Conservation (phyloP, 2,113 vertebrate genomes). For the Haemorhous mexicanus region DNA sequence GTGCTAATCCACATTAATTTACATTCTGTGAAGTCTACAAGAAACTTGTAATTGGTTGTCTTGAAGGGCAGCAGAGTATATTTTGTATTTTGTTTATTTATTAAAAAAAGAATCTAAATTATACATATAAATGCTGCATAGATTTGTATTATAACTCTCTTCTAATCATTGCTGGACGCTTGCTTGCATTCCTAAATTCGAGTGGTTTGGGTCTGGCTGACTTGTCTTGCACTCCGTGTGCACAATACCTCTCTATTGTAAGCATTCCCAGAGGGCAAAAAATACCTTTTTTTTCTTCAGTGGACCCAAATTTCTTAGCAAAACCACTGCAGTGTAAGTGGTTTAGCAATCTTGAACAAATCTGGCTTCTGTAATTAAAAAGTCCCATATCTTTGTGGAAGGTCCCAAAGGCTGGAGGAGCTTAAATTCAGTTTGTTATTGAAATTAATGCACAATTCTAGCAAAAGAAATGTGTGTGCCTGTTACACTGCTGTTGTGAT, state of each 20-base stretch:
- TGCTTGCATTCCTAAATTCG: neutral
- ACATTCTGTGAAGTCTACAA: conserved; percentile 34
- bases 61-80: conserved; percentile 39
- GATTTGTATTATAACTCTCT: neutral
- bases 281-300: neutral
- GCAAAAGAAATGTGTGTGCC: neutral
- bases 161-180: neutral
- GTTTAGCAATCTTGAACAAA: neutral
- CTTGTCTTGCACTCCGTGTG: neutral
- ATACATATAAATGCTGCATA: conserved; percentile 8
- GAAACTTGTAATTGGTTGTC: conserved; percentile 48
- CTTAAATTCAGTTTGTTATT: neutral
- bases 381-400: neutral
- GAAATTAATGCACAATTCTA: neutral
- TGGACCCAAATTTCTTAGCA: neutral
- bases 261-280: neutral
- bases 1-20: conserved; percentile 33
- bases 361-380: conserved; percentile 2
- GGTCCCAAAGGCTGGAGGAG: neutral
- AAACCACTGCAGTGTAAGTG: neutral
- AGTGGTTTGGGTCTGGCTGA: neutral
- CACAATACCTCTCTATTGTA: neutral
- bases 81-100: conserved; percentile 46
- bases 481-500: neutral
- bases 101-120: conserved; percentile 40